These are phyloP conservation scores for Zaprionus davidi DNA, from an alignment of 1,140 invertebrate genomes.

Conservation along the genomic window DNA sequence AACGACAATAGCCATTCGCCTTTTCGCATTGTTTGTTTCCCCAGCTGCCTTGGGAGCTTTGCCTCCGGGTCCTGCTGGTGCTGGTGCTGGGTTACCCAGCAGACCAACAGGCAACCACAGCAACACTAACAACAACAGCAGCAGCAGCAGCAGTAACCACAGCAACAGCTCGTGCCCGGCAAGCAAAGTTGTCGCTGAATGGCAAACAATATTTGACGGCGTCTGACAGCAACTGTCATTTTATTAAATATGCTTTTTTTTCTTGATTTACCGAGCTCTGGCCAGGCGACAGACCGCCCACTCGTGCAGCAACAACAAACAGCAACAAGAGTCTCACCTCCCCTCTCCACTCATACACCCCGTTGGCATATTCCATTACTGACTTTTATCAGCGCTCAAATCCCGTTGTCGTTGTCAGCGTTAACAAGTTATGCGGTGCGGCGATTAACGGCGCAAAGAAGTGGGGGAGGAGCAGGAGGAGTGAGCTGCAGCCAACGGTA, in stretches of 20 bases:
- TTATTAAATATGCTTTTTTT: conserved; percentile 81
- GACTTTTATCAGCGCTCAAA: conserved; percentile 73
- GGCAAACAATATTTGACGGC: conserved; percentile 69
- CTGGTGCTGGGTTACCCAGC: background rate
- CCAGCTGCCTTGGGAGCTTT: conserved; percentile 24
- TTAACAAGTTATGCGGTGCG: conserved; percentile 72
- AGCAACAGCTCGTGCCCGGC: conserved; percentile 63
- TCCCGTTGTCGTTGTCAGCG: conserved; percentile 79
- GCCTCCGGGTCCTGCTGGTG: conserved; percentile 23
- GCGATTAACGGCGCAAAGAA: conserved; percentile 57
- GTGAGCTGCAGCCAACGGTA: conserved; percentile 44
- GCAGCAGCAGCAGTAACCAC: background rate
- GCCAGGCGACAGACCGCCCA: conserved; percentile 27
- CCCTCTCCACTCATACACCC: background rate
- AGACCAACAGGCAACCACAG: background rate
- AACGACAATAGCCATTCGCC: conserved; percentile 68
- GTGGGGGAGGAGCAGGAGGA: background rate
- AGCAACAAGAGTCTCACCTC: background rate
- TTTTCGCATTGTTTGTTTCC: conserved; percentile 66
- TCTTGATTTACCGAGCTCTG: conserved; percentile 13
- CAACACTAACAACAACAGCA: background rate
- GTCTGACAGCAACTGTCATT: conserved; percentile 80
- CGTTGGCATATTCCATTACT: conserved; percentile 29
- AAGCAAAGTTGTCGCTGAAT: conserved; percentile 63
- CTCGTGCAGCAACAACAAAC: conserved; percentile 17